Evolutionary conservation across 2,113 vertebrate genomes (phyloP).

Genomic region (Bufo bufo): DNA sequence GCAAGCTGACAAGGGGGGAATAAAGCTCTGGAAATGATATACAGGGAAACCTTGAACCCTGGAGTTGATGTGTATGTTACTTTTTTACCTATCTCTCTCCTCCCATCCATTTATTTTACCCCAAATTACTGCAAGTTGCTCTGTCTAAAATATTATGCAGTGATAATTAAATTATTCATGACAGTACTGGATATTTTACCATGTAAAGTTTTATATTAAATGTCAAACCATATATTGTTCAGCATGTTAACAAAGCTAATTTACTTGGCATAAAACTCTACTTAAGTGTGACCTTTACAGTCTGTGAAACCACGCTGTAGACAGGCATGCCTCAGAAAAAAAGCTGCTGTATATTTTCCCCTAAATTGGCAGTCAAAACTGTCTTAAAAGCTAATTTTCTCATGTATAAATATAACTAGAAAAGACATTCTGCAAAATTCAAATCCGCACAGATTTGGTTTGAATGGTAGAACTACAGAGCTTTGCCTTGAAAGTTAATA

Average conservation of each 20-base stretch:
- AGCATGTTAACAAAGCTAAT: neutral
- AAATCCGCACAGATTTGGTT: neutral
- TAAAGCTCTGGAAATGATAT: too few species aligned
- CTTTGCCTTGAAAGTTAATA: neutral
- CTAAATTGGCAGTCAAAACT: neutral
- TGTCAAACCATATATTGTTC: neutral
- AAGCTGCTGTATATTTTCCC: neutral
- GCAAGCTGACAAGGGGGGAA: too few species aligned
- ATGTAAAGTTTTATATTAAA: neutral
- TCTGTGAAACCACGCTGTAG: neutral
- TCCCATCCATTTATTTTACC: too few species aligned
- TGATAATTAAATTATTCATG: neutral
- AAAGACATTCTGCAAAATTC: neutral
- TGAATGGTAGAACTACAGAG: neutral
- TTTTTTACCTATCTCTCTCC: too few species aligned
- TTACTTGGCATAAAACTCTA: neutral
- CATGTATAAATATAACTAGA: neutral
- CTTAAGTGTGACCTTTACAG: constrained; percentile 21
- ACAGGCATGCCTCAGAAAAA: neutral
- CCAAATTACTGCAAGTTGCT: neutral
- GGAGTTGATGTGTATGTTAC: too few species aligned
- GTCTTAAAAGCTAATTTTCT: neutral
- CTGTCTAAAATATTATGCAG: neutral
- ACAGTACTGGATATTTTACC: neutral
- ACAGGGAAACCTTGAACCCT: too few species aligned